phyloP scores from a whole-genome alignment of 2,797 vertebrate genomes.

The Caiman crocodilus region DNA sequence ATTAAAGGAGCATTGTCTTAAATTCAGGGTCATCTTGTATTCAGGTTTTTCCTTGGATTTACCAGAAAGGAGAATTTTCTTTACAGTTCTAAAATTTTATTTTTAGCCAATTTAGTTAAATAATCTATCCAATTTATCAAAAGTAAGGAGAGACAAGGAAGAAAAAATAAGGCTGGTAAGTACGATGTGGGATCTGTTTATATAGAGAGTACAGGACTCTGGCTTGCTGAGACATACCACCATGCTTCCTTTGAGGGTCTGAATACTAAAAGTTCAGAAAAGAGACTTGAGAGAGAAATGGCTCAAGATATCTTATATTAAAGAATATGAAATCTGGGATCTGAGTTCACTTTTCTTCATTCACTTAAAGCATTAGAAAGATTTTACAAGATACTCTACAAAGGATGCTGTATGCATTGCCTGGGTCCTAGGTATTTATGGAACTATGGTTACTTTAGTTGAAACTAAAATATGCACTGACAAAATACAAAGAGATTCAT shows the following conservation, averaged over 20 bases:
- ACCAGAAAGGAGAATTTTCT: not conserved
- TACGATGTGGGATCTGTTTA: not conserved
- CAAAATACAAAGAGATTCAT: not conserved
- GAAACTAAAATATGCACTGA: not conserved
- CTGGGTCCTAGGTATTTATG: not conserved
- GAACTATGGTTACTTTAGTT: not conserved
- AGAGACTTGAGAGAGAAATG: not conserved
- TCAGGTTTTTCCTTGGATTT: not conserved
- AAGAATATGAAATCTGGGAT: not conserved
- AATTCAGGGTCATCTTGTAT: too few species aligned
- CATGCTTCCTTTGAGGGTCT: not conserved
- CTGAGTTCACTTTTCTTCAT: too few species aligned
- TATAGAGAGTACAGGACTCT: constrained; percentile 12
- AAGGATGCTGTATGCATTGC: not conserved
- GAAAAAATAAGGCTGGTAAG: accelerated
- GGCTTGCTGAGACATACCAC: not conserved
- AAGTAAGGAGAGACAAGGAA: not conserved
- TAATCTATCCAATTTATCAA: not conserved
- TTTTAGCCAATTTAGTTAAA: not conserved
- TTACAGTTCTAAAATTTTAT: not conserved
- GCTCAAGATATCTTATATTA: not conserved
- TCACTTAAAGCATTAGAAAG: too few species aligned
- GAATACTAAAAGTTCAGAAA: constrained; percentile 10
- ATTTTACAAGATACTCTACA: too few species aligned
- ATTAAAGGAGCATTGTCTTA: too few species aligned